Base-by-base conservation (phyloP, 2,113 vertebrate genomes). In the Casuarius casuarius region DNA sequence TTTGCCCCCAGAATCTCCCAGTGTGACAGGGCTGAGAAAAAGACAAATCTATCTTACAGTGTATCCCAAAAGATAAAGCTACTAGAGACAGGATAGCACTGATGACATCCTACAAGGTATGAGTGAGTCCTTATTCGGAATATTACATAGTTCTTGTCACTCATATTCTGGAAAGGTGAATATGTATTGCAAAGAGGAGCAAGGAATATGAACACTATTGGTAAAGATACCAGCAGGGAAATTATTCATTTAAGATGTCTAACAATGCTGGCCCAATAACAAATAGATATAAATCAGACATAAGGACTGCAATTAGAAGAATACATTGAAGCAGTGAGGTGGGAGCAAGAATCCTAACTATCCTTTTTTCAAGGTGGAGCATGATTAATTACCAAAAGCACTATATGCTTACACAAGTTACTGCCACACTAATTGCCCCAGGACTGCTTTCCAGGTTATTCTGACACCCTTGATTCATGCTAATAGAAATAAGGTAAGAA, bases 171-270 rank as follows among this genome's bases (percentile, higher is more conserved):
- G 48, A 78, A 68, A 87, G 18, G 74, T 51, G 42, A 74, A 65
- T 26, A 56, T 0, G 0, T 10, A 75, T 23, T 0, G 0, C 26
- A 92, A 75, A 12, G 63, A 35, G 22, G 23, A 91, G 66, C 25
- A 4, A 20, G 68, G 31, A 75, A 44, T 29, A 71, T 19, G 49
- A 83, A 51, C 66, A 31, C 9, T 77, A 25, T n/a, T 68, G 25
- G 25, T 68, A 84, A 84, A 94, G 35, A 40, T 29, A 72, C 17
- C 15, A 81, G 77, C 42, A 75, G 2, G 0, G n/a, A 84, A 89
- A 92, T 77, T 7, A 59, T 80, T 95, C 49, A 78, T 80, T 95
- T 54, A 78, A 91, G 51, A 81, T 22, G 10, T 22, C 59, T 33
- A 38, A 63, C 46, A 87, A 48, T 51, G n/a, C 17, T 84, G 80